Evolutionary conservation across 2,797 vertebrate species (phyloP), one percentile per base, ranked within the genome.

Genomic region (Rhabdophis nuchalis): DNA sequence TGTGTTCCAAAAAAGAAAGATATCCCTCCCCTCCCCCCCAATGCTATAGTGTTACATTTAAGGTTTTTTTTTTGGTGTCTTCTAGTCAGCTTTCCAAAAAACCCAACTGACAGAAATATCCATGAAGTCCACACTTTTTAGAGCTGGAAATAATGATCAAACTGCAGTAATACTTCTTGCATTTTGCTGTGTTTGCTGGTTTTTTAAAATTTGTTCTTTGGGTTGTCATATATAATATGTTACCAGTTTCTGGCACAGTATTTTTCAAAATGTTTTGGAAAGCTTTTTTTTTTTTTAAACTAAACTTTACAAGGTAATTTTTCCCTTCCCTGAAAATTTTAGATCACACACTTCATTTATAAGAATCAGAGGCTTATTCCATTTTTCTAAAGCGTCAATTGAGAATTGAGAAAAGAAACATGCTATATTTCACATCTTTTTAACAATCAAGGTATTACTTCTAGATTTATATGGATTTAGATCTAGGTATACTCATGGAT

Each of bases 1-100:
- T 93, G 61, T 57, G 94, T 77, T 41, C 25, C 87, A 4, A 25
- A 27, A 53, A 53, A 32, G 50, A 46, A 86, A 91, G 77, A 77
- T n/a, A n/a, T n/a, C n/a, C n/a, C n/a, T n/a, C 0, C 0, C 16
- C 32, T 14, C 5, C 64, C n/a, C 2, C 29, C 56, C 16, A 41
- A 41, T 90, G 89, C 68, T 90, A 86, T 90, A 27, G 13, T 0
- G 0, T 16, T 60, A 1, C 20, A 90, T 18, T 41, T 41, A 12
- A n/a, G 0, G 0, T 57, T 20, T 57, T 72, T 87, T 86, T 54
- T 8, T n/a, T 52, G 64, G 25, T 53, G 64, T 13, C 87, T 95
- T 52, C n/a, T 0, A 72, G 9, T 92, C 27, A 41, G 23, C 52
- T 53, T 91, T 87, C 36, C 20, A 36, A n/a, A 36, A 77, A 56